Evolutionary conservation across 2,797 vertebrate genomes (phyloP).

Genomic region (Kryptopterus vitreolus): DNA sequence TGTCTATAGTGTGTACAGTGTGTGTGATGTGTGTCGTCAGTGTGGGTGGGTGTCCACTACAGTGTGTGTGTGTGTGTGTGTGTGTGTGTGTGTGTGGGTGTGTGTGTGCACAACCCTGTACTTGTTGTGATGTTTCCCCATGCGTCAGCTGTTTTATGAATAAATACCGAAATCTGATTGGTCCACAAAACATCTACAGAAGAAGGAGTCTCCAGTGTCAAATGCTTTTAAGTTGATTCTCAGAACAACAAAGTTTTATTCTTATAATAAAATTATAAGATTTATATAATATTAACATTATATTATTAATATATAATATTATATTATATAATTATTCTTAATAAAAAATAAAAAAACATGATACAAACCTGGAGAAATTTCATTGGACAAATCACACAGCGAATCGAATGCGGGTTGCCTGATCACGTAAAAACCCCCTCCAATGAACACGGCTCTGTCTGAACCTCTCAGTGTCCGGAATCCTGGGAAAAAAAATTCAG

Average conservation of each 20-base stretch:
- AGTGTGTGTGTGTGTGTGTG: background rate
- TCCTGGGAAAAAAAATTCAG: no score
- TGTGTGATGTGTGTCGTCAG: no score
- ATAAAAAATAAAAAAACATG: no score
- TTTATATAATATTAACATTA: no score
- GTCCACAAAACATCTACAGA: background rate
- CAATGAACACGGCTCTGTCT: background rate
- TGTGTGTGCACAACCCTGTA: background rate
- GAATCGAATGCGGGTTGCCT: background rate
- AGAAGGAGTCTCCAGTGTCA: background rate
- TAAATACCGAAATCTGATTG: background rate
- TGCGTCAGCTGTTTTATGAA: background rate
- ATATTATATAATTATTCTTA: no score
- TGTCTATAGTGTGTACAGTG: no score
- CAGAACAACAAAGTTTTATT: background rate
- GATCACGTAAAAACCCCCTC: background rate
- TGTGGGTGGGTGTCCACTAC: no score
- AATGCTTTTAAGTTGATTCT: background rate
- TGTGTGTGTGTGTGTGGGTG: background rate
- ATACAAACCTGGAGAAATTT: background rate
- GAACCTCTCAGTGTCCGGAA: background rate
- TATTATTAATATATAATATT: no score
- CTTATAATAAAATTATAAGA: no score
- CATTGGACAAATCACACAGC: background rate
- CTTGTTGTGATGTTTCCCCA: background rate